Percentiles rank a stretch among this genome's conserved stretches.
These are phyloP conservation scores for Drosophila arizonae DNA, from an alignment of 1,140 invertebrate species.

Conservation along the genomic window DNA sequence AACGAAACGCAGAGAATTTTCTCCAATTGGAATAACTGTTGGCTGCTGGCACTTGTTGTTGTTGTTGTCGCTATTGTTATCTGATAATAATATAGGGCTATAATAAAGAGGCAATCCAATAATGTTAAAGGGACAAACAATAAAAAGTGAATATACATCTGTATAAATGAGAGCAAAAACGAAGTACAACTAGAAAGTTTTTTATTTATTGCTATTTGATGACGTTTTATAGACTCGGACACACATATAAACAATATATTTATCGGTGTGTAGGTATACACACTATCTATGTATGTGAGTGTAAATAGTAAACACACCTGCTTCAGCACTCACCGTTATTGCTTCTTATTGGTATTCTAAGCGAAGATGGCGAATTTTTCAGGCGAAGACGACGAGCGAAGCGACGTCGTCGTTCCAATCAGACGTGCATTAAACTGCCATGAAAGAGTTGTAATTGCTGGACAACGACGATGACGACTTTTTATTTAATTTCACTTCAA, in stretches of 20 bases:
- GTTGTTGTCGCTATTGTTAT: slow-evolving; percentile 35
- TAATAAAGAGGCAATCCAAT: slow-evolving; percentile 17
- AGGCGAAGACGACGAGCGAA: slow-evolving; percentile 28
- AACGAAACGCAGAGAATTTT: slow-evolving; percentile 35
- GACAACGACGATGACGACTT: slow-evolving; percentile 16
- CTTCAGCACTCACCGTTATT: slow-evolving; percentile 44
- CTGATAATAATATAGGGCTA: slow-evolving; percentile 24
- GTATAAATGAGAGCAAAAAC: slow-evolving; percentile 16
- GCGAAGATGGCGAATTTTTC: slow-evolving; percentile 35
- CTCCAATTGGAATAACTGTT: slow-evolving; percentile 33
- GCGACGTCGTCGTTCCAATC: slow-evolving; percentile 45
- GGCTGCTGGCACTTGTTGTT: slow-evolving; percentile 39
- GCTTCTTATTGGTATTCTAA: slow-evolving; percentile 40
- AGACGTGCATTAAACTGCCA: slow-evolving; percentile 38
- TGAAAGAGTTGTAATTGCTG: slow-evolving; percentile 21
- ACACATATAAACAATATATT: neutral
- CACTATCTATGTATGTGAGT: neutral
- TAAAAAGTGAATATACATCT: slow-evolving; percentile 3
- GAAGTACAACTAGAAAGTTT: slow-evolving; percentile 41
- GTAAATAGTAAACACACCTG: slow-evolving; percentile 46
- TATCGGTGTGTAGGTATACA: slow-evolving; percentile 6
- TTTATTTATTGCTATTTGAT: slow-evolving; percentile 30
- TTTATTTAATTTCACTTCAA: slow-evolving; percentile 55
- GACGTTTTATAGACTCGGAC: slow-evolving; percentile 36
- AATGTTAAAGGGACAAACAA: slow-evolving; percentile 8